Evolutionary conservation across 2,888 invertebrate genomes (phyloP), one percentile per base, ranked within the genome.

Genomic region (Malthinus flaveolus): DNA sequence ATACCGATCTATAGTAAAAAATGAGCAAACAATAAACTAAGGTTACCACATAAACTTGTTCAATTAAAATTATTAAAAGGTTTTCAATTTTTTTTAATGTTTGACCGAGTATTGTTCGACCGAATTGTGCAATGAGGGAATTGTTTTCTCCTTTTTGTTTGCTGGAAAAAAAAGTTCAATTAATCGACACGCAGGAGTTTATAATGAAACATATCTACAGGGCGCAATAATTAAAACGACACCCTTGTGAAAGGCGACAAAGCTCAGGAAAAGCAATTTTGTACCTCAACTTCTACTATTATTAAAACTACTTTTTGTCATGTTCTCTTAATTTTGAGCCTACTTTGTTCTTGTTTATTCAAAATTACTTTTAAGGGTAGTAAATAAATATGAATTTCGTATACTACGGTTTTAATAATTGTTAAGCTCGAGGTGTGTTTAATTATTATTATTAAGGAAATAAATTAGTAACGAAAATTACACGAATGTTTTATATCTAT

Each of bases 171-270:
- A 49, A 56, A 56, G 45, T 44, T 46, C 50, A 56, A 51, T 56
- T 56, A 56, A 56, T 56, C 50, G 56, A 51, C 56, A 56, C 46
- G 56, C 56, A 45, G 49, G 45, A 42, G 53, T 47, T 32, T 51
- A 59, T 54, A 59, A 59, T 59, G 54, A 46, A 54, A 59, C 54
- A 49, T 54, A 50, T 55, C 54, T 46, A 51, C 59, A 45, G 15
- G 49, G 54, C 46, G 45, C 39, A 49, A 54, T 59, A 59, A 59
- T 59, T 54, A 54, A 54, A 54, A 59, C 49, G 36, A 23, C 33
- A 37, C 54, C 54, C 52, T 53, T 54, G 49, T 32, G 49, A 50
- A 46, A 53, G 54, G 32, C 52, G 52, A 46, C 35, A 47, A 31
- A 32, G 50, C 31, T 44, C 34, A 36, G 48, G 37, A 59, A 57